Evolutionary conservation across 2,888 invertebrate genomes (phyloP).

Genomic region (Rhamnusium bicolor): DNA sequence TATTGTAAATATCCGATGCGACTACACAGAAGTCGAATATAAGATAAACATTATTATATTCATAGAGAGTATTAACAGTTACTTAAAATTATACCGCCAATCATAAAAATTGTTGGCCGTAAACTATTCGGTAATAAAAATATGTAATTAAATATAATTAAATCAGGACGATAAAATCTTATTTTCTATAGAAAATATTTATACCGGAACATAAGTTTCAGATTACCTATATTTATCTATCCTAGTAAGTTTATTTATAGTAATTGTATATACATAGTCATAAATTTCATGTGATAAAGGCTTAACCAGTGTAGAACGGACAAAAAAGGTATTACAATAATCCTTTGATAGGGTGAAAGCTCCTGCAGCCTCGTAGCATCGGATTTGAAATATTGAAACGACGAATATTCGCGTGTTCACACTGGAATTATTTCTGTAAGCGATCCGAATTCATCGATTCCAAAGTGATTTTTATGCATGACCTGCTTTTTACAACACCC

Average conservation of each 20-base stretch:
- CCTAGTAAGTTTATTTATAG: neutral
- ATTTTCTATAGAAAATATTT: neutral
- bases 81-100: neutral
- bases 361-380: conserved; percentile 6
- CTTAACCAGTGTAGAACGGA: conserved; percentile 37
- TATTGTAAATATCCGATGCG: neutral
- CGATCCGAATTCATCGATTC: conserved; percentile 54
- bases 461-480: conserved; percentile 47
- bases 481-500: conserved; percentile 48
- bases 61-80: neutral
- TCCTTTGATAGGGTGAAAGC: conserved; percentile 39
- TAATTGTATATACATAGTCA: conserved; percentile 16
- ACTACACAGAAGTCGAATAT: neutral
- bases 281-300: conserved; percentile 42
- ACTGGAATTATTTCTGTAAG: conserved; percentile 52
- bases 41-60: neutral
- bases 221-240: conserved; percentile 6
- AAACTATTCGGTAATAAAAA: neutral
- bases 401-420: conserved; percentile 48
- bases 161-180: neutral
- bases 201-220: neutral
- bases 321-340: conserved; percentile 44
- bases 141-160: neutral
- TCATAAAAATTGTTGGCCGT: neutral
- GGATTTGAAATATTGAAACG: conserved; percentile 51